A percentile compares a stretch with the other conserved stretches of the same genome.
These are phyloP conservation scores for Hyles lineata DNA, from an alignment of 2,888 invertebrate species.

Conservation along the genomic window DNA sequence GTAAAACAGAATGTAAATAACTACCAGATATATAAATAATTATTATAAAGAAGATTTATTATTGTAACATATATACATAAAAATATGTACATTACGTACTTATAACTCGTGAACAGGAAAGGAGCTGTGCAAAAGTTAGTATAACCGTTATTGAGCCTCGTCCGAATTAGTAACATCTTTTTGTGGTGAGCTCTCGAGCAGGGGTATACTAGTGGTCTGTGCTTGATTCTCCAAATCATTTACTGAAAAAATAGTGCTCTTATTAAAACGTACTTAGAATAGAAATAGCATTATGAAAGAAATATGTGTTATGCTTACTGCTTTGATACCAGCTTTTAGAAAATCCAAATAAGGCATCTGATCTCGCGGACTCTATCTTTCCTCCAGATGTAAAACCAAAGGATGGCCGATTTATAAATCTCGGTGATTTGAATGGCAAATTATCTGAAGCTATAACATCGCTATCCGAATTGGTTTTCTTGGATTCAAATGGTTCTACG, in stretches of 20 bases:
- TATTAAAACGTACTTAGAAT: slow-evolving; percentile 29
- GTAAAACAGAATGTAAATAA: not conserved
- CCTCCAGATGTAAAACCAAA: slow-evolving; percentile 75
- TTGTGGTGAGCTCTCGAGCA: slow-evolving; percentile 72
- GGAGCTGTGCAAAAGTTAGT: slow-evolving; percentile 32
- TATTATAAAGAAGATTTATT: not conserved
- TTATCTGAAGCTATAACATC: slow-evolving; percentile 58
- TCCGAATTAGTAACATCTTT: slow-evolving; percentile 58
- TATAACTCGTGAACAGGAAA: slow-evolving; percentile 47
- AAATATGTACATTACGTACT: not conserved
- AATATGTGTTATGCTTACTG: slow-evolving; percentile 61
- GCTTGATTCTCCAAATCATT: slow-evolving; percentile 81
- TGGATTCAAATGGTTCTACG: slow-evolving; percentile 65
- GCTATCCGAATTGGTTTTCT: slow-evolving; percentile 58
- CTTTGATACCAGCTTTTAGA: slow-evolving; percentile 79
- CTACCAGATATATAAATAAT: not conserved
- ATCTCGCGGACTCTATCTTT: slow-evolving; percentile 61
- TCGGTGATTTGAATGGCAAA: slow-evolving; percentile 76
- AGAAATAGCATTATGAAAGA: not conserved
- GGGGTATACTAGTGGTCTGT: slow-evolving; percentile 70
- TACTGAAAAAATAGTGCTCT: slow-evolving; percentile 72
- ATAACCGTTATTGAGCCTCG: slow-evolving; percentile 55
- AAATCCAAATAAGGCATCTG: slow-evolving; percentile 70
- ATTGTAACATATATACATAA: not conserved
- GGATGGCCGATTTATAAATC: slow-evolving; percentile 85